Evolutionary conservation across 2,888 invertebrate genomes (phyloP).

Genomic region (Eueremaeus valkanovi): DNA sequence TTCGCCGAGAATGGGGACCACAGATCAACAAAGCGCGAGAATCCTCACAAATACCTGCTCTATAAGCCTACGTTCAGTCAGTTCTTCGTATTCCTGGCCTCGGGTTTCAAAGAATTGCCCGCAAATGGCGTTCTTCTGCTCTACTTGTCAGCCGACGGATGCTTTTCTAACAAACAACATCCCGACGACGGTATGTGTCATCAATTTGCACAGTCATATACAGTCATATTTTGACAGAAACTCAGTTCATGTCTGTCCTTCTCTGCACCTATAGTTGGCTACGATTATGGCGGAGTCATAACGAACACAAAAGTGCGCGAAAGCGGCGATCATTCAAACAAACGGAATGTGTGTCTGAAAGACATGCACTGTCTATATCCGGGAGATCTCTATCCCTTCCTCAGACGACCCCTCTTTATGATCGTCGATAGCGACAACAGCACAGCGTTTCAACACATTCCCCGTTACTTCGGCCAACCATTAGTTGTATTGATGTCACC

Average conservation of each 20-base stretch:
- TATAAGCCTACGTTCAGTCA: slow-evolving; percentile 93
- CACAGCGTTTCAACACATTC: slow-evolving; percentile 64
- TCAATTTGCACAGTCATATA: background rate
- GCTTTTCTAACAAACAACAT: slow-evolving; percentile 74
- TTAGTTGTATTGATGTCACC: slow-evolving; percentile 90
- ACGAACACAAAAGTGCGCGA: slow-evolving; percentile 77
- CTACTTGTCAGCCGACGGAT: slow-evolving; percentile 90
- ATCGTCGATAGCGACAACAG: slow-evolving; percentile 89
- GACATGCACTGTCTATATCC: slow-evolving; percentile 65
- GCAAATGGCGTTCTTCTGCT: slow-evolving; percentile 83
- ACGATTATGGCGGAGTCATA: slow-evolving; percentile 83
- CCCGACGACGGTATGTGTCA: slow-evolving; percentile 71
- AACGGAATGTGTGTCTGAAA: slow-evolving; percentile 32
- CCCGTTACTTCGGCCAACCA: slow-evolving; percentile 87
- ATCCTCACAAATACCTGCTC: slow-evolving; percentile 93
- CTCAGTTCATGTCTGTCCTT: slow-evolving; percentile 25
- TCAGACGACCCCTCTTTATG: slow-evolving; percentile 83
- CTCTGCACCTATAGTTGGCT: slow-evolving; percentile 59
- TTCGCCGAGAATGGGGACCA: slow-evolving; percentile 52
- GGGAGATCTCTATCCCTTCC: slow-evolving; percentile 87
- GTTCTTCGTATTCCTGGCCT: slow-evolving; percentile 84
- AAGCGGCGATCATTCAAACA: slow-evolving; percentile 58
- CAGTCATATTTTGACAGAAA: slow-evolving; percentile 19
- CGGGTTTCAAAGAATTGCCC: slow-evolving; percentile 85
- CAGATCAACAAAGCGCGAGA: slow-evolving; percentile 58